A percentile compares a stretch with the other conserved stretches of the same genome.
Evolutionary conservation across 2,888 invertebrate genomes (phyloP).

Genomic region (Serrognathus titanus): DNA sequence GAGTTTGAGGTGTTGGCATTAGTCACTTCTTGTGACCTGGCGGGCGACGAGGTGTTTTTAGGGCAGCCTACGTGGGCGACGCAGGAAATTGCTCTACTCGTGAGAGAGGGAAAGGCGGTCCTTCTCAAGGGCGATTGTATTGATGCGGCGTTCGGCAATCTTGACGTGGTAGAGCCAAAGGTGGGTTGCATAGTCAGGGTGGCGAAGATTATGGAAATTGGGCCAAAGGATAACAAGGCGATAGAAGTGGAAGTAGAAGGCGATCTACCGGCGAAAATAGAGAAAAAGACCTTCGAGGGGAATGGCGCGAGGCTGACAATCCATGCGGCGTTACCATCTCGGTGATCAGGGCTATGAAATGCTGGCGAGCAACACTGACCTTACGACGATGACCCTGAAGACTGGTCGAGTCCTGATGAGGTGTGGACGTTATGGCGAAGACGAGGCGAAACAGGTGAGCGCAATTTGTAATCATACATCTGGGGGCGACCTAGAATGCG

Average conservation of each 20-base stretch:
- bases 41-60: slow-evolving; percentile 3
- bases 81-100: slow-evolving; percentile 1
- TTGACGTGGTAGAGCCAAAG: background rate
- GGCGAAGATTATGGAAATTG: background rate
- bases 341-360: background rate
- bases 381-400: background rate
- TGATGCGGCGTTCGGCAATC: background rate
- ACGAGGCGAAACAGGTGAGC: slow-evolving; percentile 21
- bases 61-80: slow-evolving; percentile 7
- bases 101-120: slow-evolving; percentile 13
- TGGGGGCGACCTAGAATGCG: slow-evolving; percentile 34
- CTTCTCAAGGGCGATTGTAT: slow-evolving; percentile 2
- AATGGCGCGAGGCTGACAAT: background rate
- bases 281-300: background rate
- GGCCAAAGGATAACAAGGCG: background rate
- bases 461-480: slow-evolving; percentile 37
- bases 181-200: background rate
- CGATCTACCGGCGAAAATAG: background rate
- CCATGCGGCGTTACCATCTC: background rate
- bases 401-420: background rate
- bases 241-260: background rate
- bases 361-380: background rate
- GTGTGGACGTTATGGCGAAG: background rate
- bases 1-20: slow-evolving; percentile 2
- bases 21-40: slow-evolving; percentile 4